These are phyloP conservation scores for Fistularia tabacaria DNA, from an alignment of 2,797 vertebrate genomes.

Conservation along the genomic window DNA sequence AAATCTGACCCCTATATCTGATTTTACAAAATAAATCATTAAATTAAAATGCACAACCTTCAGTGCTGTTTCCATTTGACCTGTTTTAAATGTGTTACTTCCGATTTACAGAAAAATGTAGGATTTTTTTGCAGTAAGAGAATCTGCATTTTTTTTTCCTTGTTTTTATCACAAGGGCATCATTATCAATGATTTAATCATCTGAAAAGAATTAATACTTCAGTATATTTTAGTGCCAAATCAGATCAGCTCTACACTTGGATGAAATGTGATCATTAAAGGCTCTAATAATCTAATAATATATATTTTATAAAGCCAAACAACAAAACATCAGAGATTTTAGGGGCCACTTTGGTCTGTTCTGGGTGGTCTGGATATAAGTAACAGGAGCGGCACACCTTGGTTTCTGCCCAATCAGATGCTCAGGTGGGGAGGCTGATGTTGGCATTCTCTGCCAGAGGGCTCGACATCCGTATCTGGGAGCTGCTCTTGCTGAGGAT, in stretches of 20 bases:
- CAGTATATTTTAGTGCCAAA: constrained; percentile 6
- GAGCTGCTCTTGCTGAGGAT: constrained; percentile 99
- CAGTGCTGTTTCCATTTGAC: constrained; percentile 3
- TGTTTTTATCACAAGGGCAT: constrained; percentile 7
- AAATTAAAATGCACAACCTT: background rate
- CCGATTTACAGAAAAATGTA: too few species aligned
- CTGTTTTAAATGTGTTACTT: too few species aligned
- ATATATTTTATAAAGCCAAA: constrained; percentile 31
- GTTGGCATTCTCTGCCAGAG: constrained; percentile 88
- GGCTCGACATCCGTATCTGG: constrained; percentile 98
- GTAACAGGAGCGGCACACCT: constrained; percentile 34
- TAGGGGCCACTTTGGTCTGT: constrained; percentile 62
- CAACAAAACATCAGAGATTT: constrained; percentile 27
- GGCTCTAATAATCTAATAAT: constrained; percentile 30
- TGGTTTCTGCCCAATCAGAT: constrained; percentile 43
- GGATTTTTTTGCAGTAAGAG: background rate
- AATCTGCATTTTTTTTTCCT: background rate
- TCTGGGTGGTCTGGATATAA: constrained; percentile 51
- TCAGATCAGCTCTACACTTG: constrained; percentile 15
- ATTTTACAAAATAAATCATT: constrained; percentile 1
- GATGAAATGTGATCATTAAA: constrained; percentile 22
- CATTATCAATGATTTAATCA: constrained; percentile 1
- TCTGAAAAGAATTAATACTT: constrained; percentile 11
- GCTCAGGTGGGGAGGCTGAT: constrained; percentile 89
- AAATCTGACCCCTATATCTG: constrained; percentile 32